Conservation (phyloP, 2,888 invertebrate species). For the Limnephilus marmoratus region DNA sequence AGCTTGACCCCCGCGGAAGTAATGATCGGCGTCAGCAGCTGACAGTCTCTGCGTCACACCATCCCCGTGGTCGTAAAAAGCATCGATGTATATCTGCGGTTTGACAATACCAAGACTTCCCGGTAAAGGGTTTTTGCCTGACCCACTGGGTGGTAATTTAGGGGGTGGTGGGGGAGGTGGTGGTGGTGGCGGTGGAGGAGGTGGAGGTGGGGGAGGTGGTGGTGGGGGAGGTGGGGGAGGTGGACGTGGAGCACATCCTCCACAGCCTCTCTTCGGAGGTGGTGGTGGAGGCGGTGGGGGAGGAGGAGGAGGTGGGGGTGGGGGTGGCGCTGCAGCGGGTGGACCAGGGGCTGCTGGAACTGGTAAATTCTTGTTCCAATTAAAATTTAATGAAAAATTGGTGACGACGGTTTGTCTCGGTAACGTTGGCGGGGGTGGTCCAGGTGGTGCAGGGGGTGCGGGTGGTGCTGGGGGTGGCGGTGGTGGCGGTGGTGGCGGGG, state of each 20-base stretch:
- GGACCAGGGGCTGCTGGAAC: slow-evolving; percentile 68
- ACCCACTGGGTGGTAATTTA: neutral
- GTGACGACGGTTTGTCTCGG: slow-evolving; percentile 64
- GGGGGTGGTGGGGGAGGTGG: slow-evolving; percentile 70
- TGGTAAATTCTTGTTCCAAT: slow-evolving; percentile 65
- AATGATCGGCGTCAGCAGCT: slow-evolving; percentile 72
- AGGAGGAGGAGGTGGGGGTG: slow-evolving; percentile 69
- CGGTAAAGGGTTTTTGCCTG: slow-evolving; percentile 67
- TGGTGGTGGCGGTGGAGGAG: slow-evolving; percentile 67
- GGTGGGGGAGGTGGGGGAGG: slow-evolving; percentile 61
- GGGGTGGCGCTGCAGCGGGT: slow-evolving; percentile 68
- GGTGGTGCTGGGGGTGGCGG: slow-evolving; percentile 66
- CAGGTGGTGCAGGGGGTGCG: slow-evolving; percentile 64
- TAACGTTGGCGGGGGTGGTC: slow-evolving; percentile 63
- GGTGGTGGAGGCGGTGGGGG: slow-evolving; percentile 67
- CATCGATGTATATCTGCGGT: slow-evolving; percentile 74
- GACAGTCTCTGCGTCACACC: slow-evolving; percentile 73
- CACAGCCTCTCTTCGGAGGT: slow-evolving; percentile 66
- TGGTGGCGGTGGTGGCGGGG: slow-evolving; percentile 69
- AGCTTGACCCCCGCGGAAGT: slow-evolving; percentile 41
- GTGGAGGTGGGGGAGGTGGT: slow-evolving; percentile 67
- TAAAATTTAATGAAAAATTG: slow-evolving; percentile 66
- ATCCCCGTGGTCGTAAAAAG: slow-evolving; percentile 72
- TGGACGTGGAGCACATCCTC: slow-evolving; percentile 63
- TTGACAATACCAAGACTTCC: slow-evolving; percentile 68